These are phyloP conservation scores for Ichneumon xanthorius DNA, from an alignment of 2,888 invertebrate species.

Conservation along the genomic window DNA sequence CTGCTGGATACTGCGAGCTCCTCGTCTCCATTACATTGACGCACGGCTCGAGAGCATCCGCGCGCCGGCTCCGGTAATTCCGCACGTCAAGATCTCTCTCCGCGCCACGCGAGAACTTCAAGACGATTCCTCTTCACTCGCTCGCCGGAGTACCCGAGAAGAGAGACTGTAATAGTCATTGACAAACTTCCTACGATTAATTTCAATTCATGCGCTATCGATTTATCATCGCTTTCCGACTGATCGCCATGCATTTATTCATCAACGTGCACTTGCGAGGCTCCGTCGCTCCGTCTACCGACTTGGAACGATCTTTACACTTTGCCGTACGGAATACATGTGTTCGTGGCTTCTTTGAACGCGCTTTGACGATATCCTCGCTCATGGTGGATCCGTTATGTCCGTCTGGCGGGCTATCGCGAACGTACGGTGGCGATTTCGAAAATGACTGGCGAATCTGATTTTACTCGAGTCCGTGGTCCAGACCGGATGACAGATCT, in stretches of 20 bases:
- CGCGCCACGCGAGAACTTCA: slow-evolving; percentile 1
- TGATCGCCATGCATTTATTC: slow-evolving; percentile 32
- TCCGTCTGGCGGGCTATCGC: not conserved
- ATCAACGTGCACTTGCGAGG: slow-evolving; percentile 28
- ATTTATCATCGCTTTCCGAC: slow-evolving; percentile 47
- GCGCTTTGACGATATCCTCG: not conserved
- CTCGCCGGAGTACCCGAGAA: slow-evolving; percentile 15
- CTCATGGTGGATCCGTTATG: not conserved
- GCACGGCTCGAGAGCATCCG: slow-evolving; percentile 46
- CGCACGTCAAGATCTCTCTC: slow-evolving; percentile 44
- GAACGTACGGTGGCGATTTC: not conserved
- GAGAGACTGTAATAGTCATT: slow-evolving; percentile 29
- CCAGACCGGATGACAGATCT: not conserved
- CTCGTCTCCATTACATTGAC: slow-evolving; percentile 64
- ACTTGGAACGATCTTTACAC: slow-evolving; percentile 16
- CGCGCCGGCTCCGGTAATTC: slow-evolving; percentile 35
- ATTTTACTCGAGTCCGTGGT: not conserved
- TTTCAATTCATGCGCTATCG: slow-evolving; percentile 25
- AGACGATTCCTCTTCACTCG: slow-evolving; percentile 25
- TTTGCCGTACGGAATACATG: slow-evolving; percentile 3
- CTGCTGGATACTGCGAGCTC: not conserved
- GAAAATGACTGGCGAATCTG: not conserved
- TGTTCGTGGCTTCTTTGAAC: not conserved
- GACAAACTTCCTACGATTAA: slow-evolving; percentile 49
- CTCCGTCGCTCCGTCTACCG: not conserved